Conservation (phyloP, 2,113 vertebrate species). For the Gavialis gangeticus region DNA sequence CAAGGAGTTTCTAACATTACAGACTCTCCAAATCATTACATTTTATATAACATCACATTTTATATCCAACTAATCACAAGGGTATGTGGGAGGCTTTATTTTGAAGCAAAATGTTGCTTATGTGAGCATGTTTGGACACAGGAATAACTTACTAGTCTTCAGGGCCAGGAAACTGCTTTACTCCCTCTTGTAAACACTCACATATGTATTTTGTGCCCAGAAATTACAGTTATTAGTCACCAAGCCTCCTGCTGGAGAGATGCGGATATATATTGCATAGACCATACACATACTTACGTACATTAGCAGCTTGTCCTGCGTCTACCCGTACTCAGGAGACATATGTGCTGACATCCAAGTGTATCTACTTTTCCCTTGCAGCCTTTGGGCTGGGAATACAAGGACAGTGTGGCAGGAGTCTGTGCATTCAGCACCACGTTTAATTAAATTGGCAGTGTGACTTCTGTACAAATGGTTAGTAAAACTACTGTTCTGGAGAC, state of each 20-base stretch:
- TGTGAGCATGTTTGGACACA: slow-evolving; percentile 27
- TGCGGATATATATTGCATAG: neutral
- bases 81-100: slow-evolving; percentile 29
- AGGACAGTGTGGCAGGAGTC: neutral
- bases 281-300: neutral
- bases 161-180: slow-evolving; percentile 24
- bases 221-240: neutral
- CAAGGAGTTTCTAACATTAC: neutral
- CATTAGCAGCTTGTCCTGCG: rapidly evolving
- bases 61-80: neutral
- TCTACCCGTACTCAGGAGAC: neutral
- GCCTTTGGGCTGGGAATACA: neutral
- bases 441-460: neutral
- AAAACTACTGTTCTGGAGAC: neutral
- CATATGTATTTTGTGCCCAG: neutral
- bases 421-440: neutral
- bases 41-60: neutral
- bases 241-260: neutral
- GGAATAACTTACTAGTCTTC: neutral
- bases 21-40: slow-evolving; percentile 10
- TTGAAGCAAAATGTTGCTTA: slow-evolving; percentile 29
- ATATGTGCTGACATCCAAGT: neutral
- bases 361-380: neutral
- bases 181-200: slow-evolving; percentile 49
- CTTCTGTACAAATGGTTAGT: neutral